Evolutionary conservation across 2,797 vertebrate genomes (phyloP), one percentile per base, ranked within the genome.

Genomic region (Streptopelia turtur): DNA sequence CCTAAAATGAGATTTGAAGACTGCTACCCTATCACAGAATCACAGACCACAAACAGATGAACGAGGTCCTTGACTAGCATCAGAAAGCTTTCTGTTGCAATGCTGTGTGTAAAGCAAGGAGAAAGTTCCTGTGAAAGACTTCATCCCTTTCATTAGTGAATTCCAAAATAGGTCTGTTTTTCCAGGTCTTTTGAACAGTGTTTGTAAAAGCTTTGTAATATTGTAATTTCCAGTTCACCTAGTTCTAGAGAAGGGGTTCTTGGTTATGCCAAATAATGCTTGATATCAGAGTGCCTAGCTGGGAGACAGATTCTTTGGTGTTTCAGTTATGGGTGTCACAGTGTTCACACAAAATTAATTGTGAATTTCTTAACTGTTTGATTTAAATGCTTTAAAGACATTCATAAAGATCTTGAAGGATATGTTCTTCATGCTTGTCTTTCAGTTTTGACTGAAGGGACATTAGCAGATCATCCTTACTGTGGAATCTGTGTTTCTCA

Each of bases 341-440:
- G 11, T 33, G 30, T 31, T 55, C n/a, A 41, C 25, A 18, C 10
- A 76, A 33, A 87, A 53, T 70, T 49, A 81, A 77, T 43, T n/a
- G 9, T 43, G 16, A 91, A 55, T 64, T 45, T 83, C 75, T 89
- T 52, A 82, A 61, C n/a, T 50, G 2, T 64, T 83, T 71, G 41
- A 49, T 69, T 93, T 82, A 91, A 83, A 53, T 52, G 41, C 24
- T 86, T 93, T 91, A 59, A 91, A 93, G 87, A 10, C 31, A 76
- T 80, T 76, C 20, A 39, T 59, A 64, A 66, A 63, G 17, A 20
- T 84, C 15, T 92, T 22, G 68, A 79, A 56, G 37, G 28, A 23
- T 64, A 15, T 10, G 13, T 65, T 87, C 30, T 72, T 59, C 24
- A 47, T 20, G 20, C 12, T 68, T 83, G 39, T 52, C 63, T 95